Base-by-base conservation (phyloP, 2,797 vertebrate species). In the Agapornis canus region DNA sequence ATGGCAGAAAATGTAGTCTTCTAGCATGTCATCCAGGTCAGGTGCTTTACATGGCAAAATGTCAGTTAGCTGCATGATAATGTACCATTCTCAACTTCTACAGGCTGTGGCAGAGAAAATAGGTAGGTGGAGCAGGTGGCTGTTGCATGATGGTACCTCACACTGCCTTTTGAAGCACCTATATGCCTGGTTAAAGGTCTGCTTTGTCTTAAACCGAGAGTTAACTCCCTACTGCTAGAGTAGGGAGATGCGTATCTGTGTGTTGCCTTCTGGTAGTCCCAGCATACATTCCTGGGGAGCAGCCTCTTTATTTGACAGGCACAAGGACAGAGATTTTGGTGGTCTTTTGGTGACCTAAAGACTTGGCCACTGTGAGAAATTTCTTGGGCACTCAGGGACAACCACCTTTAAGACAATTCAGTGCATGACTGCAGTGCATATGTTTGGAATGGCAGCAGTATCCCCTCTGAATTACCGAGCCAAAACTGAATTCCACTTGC, bases 371-470 rank as follows among this genome's bases (percentile, higher is more conserved):
- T 37, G 18, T 43, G 48, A 51, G 49, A 45, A 60, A 48, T 59
- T 48, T 52, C n/a, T 72, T 63, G 18, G 13, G 14, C 29, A 15
- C 29, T 69, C 10, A 2, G 42, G 49, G 10, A 17, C 37, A 40
- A 8, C 11, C 29, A 57, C 25, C 18, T 15, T 51, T 11, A 35
- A 51, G 49, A 10, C 52, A 51, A 4, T 48, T 25, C 35, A 31
- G 5, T 6, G 19, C 1, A 0, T 72, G 54, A 13, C 68, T 91
- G 31, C 25, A 63, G 18, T 15, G 22, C 0, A 0, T 47, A 21
- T 47, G n/a, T 26, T 63, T 51, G 60, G 42, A 31, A 26, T 42
- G 39, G 51, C 31, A 63, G 57, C 52, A 66, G 51, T 43, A 47
- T 21, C 13, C 9, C 6, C 22, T 71, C 27, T 42, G 15, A 87